Evolutionary conservation across 2,888 invertebrate species (phyloP), one percentile per base, ranked within the genome.

Genomic region (Aleiodes testaceus): DNA sequence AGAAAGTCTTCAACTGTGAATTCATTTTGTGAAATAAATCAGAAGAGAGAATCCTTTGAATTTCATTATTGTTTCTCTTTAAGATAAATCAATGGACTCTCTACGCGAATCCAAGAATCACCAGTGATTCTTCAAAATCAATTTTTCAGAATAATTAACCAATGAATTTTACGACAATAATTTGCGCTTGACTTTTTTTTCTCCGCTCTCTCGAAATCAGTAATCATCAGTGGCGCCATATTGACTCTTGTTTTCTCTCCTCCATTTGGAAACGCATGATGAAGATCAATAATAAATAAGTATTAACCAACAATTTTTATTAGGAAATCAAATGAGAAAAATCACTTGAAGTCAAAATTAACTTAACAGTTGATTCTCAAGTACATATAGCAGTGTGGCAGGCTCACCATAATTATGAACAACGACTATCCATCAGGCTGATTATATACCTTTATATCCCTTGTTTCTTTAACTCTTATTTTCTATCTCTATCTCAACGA

Each of bases 401-500:
- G 72, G 75, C 74, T 77, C 81, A 80, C 82, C 81, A 78, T 82
- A 84, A 85, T 85, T 85, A 83, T 81, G 79, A 72, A 74, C 78
- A 80, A 80, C 81, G 82, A 85, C 84, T 85, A 85, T 85, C 85
- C 85, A 85, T 86, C 84, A 85, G 83, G 81, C 82, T 82, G 85
- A 86, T 86, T 86, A 83, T 84, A 86, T 83, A 84, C 82, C 81
- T 79, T 80, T 71, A 70, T 75, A 72, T 73, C 75, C 70, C 74
- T 66, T 66, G 66, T 50, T 42, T 49, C 20, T 26, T 26, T 26
- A 26, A n/a, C 26, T 53, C 18, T 12, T 7, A 9, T 22, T 53
- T 26, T 3, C 26, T 20, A n/a, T 18, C 12, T 61, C 68, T n/a
- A 26, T 45, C 53, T 45, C 69, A 53, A 65, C 69, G 53, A 47